Evolutionary conservation across 2,113 vertebrate species (phyloP).

Genomic region (Paramisgurnus dabryanus): DNA sequence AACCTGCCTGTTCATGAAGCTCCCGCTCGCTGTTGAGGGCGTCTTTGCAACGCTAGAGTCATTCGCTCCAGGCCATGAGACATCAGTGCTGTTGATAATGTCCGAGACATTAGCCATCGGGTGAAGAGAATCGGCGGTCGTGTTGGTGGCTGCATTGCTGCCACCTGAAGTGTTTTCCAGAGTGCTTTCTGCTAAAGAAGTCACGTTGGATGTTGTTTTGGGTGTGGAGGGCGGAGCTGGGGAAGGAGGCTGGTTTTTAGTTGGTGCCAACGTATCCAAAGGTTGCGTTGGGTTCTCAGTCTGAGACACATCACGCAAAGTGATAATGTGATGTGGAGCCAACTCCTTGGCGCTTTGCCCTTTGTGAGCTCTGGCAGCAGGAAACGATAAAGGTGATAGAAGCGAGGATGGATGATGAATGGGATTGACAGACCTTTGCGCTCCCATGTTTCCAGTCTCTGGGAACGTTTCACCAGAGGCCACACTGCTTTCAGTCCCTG

Average conservation of each 20-base stretch:
- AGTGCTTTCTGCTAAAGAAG: slow-evolving; percentile 44
- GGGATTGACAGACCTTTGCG: slow-evolving; percentile 71
- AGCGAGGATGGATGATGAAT: slow-evolving; percentile 58
- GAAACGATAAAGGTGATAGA: slow-evolving; percentile 28
- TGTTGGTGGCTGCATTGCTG: slow-evolving; percentile 41
- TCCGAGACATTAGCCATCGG: slow-evolving; percentile 58
- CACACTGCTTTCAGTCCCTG: slow-evolving; percentile 48
- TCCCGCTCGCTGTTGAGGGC: slow-evolving; percentile 79
- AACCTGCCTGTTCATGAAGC: slow-evolving; percentile 88
- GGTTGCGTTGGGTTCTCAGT: slow-evolving; percentile 66
- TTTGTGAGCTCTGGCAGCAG: background rate
- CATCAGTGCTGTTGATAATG: slow-evolving; percentile 61
- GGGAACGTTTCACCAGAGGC: slow-evolving; percentile 59
- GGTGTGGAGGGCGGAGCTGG: slow-evolving; percentile 45
- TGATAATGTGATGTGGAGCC: slow-evolving; percentile 65
- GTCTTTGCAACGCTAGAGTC: slow-evolving; percentile 74
- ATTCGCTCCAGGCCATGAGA: slow-evolving; percentile 56
- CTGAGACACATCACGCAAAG: slow-evolving; percentile 64
- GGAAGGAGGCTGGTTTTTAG: slow-evolving; percentile 1
- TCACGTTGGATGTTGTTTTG: slow-evolving; percentile 69
- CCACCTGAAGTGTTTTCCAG: slow-evolving; percentile 6
- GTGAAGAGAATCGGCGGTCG: slow-evolving; percentile 14
- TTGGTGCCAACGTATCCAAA: slow-evolving; percentile 48
- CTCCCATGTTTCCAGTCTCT: slow-evolving; percentile 50
- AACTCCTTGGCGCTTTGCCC: background rate